These are phyloP conservation scores for Microtus oregoni DNA, from an alignment of 2,113 vertebrate genomes.

Conservation along the genomic window DNA sequence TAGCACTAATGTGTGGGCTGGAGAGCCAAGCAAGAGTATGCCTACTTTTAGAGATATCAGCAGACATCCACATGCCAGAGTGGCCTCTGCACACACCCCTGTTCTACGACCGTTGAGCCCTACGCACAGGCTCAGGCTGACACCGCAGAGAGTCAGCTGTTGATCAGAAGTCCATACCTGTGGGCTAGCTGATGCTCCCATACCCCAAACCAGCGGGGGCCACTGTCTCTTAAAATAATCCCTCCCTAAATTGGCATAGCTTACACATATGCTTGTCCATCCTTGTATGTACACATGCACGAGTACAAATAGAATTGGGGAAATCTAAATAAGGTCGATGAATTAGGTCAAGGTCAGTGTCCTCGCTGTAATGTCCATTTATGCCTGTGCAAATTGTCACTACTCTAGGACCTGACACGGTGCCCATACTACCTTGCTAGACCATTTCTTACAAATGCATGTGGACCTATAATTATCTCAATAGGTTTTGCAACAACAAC, in stretches of 20 bases:
- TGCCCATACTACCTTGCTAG: background rate
- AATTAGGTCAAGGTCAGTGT: background rate
- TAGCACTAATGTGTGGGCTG: background rate
- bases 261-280: background rate
- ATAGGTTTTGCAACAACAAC: background rate
- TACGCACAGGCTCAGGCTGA: background rate
- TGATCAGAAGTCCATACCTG: background rate
- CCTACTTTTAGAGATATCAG: background rate
- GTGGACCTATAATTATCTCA: background rate
- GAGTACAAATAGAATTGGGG: background rate
- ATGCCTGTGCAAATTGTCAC: background rate
- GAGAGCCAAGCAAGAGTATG: background rate
- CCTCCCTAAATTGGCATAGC: background rate
- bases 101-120: background rate
- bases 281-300: background rate
- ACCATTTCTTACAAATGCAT: background rate
- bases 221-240: background rate
- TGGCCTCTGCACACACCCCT: background rate
- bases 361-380: background rate
- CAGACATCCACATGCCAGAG: background rate
- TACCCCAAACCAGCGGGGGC: background rate
- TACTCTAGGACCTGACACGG: background rate
- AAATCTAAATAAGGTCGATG: background rate
- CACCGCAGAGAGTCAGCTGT: background rate
- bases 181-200: background rate